Conservation (phyloP, 2,797 vertebrate species). For the Cynodonichthys magdalenae region DNA sequence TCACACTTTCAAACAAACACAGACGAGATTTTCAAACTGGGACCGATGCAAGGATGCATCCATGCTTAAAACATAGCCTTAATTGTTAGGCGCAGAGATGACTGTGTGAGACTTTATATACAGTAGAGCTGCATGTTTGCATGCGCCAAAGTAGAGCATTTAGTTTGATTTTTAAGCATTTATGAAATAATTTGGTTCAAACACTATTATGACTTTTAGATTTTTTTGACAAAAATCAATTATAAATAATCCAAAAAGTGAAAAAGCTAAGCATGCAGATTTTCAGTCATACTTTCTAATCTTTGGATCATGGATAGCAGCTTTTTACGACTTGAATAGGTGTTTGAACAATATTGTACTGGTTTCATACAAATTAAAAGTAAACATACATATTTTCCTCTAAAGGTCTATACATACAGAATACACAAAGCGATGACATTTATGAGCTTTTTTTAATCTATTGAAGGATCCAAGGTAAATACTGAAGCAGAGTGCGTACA, state of each 20-base stretch:
- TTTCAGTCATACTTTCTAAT: too few relatives aligned
- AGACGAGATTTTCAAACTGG: slow-evolving; percentile 9
- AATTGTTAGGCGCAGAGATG: slow-evolving; percentile 24
- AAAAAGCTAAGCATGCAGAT: too few relatives aligned
- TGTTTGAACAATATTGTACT: slow-evolving; percentile 3
- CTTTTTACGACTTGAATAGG: too few relatives aligned
- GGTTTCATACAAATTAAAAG: background rate
- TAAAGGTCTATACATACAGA: slow-evolving; percentile 17
- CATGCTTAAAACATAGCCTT: slow-evolving; percentile 11
- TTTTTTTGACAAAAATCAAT: too few relatives aligned
- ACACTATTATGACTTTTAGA: background rate
- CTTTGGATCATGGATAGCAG: background rate
- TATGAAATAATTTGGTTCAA: slow-evolving; percentile 12
- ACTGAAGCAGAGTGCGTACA: slow-evolving; percentile 70
- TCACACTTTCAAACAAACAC: slow-evolving; percentile 33
- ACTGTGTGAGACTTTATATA: slow-evolving; percentile 65
- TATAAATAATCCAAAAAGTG: too few relatives aligned
- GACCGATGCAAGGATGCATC: slow-evolving; percentile 16
- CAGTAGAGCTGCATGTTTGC: slow-evolving; percentile 82
- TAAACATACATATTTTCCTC: background rate
- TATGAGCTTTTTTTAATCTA: slow-evolving; percentile 26
- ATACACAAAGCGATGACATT: background rate
- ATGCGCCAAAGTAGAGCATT: slow-evolving; percentile 69
- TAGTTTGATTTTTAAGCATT: slow-evolving; percentile 22
- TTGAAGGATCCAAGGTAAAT: slow-evolving; percentile 29